phyloP scores from a whole-genome alignment of 2,888 invertebrate species.

The Poecilobothrus nobilitatus region DNA sequence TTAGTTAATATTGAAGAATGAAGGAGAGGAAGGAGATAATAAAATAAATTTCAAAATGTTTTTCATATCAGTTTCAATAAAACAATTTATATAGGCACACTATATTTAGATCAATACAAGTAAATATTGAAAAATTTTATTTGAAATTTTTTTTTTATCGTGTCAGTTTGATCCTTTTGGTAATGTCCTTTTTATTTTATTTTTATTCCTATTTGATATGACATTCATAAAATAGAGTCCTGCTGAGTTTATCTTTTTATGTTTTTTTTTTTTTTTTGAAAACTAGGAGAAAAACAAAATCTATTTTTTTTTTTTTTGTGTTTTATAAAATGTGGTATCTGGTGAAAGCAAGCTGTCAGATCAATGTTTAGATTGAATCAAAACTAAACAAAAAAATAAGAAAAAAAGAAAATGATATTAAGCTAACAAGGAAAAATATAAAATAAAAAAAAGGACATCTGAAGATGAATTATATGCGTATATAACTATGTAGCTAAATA shows the following conservation, averaged over 20 bases:
- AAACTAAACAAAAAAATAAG: background rate
- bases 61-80: too few relatives aligned
- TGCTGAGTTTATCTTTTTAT: background rate
- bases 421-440: background rate
- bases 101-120: too few relatives aligned
- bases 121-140: too few relatives aligned
- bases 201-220: background rate
- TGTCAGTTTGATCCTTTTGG: background rate
- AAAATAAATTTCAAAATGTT: too few relatives aligned
- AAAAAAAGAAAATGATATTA: background rate
- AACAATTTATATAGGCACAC: too few relatives aligned
- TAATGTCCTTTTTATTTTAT: background rate
- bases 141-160: background rate
- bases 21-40: too few relatives aligned
- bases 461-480: background rate
- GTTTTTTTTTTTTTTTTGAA: too few relatives aligned
- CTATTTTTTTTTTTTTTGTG: background rate
- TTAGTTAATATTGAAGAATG: too few relatives aligned
- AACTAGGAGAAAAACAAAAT: too few relatives aligned
- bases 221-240: background rate
- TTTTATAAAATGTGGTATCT: conserved; percentile 2
- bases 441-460: background rate
- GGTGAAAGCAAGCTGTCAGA: conserved; percentile 6
- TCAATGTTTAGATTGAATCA: conserved; percentile 4
- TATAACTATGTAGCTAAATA: too few relatives aligned